Percentiles rank a stretch among this genome's conserved stretches.
phyloP scores from a whole-genome alignment of 2,113 vertebrate species.

The Neopipo cinnamomea region DNA sequence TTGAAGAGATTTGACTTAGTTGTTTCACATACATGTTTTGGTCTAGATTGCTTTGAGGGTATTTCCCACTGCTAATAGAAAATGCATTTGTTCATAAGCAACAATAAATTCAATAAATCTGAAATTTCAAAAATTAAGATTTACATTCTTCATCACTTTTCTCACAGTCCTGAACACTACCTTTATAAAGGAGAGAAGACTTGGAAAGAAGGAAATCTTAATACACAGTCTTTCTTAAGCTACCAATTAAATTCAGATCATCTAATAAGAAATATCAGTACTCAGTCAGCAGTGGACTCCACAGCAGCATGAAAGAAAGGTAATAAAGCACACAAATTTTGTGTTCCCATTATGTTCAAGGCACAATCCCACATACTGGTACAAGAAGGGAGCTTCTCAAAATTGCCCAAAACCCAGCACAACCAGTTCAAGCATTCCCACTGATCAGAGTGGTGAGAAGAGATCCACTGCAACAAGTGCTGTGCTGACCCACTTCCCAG shows the following conservation, averaged over 20 bases:
- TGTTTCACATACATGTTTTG: not conserved
- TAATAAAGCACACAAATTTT: not conserved
- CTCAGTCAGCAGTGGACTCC: not conserved
- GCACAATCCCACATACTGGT: not conserved
- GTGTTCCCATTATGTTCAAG: not conserved
- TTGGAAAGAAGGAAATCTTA: not conserved
- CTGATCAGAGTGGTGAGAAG: accelerated
- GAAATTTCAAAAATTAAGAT: not conserved
- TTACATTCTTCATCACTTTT: not conserved
- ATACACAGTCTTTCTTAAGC: not conserved
- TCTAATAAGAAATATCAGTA: not conserved
- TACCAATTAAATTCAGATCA: not conserved
- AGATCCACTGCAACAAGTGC: not conserved
- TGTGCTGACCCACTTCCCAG: not conserved
- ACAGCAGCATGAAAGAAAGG: not conserved
- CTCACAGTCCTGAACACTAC: not conserved
- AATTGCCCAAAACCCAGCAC: not conserved
- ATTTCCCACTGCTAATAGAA: not conserved
- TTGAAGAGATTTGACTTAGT: not conserved
- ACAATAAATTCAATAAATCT: not conserved
- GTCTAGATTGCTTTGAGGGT: not conserved
- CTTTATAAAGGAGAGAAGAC: not conserved
- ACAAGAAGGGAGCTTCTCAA: not conserved
- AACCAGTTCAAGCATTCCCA: not conserved
- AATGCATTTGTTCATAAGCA: not conserved